Conservation (phyloP, 2,113 vertebrate species). For the Chauna torquata region DNA sequence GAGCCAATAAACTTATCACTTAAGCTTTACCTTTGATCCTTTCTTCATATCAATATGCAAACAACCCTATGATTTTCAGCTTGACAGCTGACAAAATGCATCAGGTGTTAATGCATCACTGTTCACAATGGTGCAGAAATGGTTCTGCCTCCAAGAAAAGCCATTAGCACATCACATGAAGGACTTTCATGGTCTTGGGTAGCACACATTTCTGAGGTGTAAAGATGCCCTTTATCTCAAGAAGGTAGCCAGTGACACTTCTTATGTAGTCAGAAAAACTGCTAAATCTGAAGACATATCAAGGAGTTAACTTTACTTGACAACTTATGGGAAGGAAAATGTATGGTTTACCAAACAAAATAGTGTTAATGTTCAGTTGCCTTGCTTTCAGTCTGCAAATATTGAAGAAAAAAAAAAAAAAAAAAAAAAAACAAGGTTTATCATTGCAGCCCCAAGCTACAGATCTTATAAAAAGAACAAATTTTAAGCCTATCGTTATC, state of each 20-base stretch:
- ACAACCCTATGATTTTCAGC: background rate
- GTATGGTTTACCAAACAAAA: background rate
- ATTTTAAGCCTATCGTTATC: conserved; percentile 21
- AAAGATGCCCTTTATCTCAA: background rate
- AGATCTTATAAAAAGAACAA: conserved; percentile 10
- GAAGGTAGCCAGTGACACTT: background rate
- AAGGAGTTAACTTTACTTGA: background rate
- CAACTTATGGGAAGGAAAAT: background rate
- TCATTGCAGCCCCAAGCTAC: background rate
- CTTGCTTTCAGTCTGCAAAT: background rate
- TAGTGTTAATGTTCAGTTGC: background rate
- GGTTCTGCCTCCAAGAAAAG: background rate
- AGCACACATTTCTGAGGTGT: background rate
- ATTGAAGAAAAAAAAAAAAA: background rate
- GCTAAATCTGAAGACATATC: background rate
- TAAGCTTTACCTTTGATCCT: background rate
- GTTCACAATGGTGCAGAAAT: background rate
- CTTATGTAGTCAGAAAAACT: background rate
- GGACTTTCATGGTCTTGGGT: background rate
- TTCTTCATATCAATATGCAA: background rate
- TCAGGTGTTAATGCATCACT: background rate
- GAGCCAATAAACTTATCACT: background rate
- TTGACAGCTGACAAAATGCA: background rate
- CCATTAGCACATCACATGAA: background rate
- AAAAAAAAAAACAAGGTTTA: conserved; percentile 8